These are phyloP conservation scores for Ibycter americanus DNA, from an alignment of 2,797 vertebrate genomes.

Conservation along the genomic window DNA sequence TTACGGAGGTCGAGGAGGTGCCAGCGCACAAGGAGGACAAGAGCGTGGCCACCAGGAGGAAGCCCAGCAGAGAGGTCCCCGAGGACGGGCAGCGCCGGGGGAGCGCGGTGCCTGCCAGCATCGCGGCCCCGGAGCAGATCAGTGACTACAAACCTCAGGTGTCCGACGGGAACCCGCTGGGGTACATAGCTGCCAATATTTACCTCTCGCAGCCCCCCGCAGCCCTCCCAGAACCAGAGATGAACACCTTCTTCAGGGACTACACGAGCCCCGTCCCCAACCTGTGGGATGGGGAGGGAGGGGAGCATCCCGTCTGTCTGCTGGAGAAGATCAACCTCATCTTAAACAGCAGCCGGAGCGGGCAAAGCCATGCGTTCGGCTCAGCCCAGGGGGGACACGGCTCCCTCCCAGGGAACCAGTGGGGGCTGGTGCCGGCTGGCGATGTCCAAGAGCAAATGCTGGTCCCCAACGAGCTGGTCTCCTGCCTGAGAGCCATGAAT, in stretches of 20 bases:
- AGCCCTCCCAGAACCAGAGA: background rate
- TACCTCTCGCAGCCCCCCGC: background rate
- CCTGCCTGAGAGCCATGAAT: conserved; percentile 56
- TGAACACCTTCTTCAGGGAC: background rate
- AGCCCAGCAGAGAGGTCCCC: background rate
- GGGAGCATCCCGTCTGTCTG: background rate
- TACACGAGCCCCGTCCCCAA: background rate
- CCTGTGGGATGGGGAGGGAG: background rate
- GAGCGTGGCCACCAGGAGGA: background rate
- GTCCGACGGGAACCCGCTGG: background rate
- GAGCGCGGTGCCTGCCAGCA: rapidly evolving
- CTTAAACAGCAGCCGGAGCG: conserved; percentile 49
- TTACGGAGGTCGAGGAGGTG: conserved; percentile 80
- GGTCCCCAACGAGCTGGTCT: conserved; percentile 67
- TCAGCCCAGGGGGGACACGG: background rate
- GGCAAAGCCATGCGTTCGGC: background rate
- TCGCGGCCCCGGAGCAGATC: background rate
- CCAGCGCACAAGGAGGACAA: background rate
- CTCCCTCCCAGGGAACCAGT: background rate
- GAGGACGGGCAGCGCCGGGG: rapidly evolving
- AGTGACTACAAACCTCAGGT: conserved; percentile 84
- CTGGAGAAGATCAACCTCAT: conserved; percentile 69
- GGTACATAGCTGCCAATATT: background rate
- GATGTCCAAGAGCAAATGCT: conserved; percentile 66
- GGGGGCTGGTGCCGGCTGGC: background rate